Conservation (phyloP, 2,113 vertebrate genomes). For the Burhinus oedicnemus region DNA sequence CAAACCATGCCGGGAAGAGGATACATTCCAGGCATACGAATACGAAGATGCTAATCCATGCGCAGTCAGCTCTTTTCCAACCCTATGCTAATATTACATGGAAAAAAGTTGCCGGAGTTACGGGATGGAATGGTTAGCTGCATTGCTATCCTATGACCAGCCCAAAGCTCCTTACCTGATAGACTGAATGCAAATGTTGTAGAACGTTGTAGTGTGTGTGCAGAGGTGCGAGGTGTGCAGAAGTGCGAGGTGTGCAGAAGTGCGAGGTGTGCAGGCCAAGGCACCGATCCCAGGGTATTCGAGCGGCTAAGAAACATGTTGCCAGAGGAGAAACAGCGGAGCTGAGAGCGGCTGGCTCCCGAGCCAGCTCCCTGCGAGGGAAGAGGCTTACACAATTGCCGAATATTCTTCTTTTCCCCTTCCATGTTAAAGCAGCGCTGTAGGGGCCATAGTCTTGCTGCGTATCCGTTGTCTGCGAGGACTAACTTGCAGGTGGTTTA, state of each 20-base stretch:
- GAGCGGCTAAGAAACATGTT: neutral
- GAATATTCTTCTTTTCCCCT: neutral
- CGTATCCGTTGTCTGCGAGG: accelerated
- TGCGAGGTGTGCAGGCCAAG: neutral
- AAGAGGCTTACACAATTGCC: neutral
- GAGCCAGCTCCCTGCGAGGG: neutral
- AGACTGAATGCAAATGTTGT: neutral
- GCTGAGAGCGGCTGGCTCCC: neutral
- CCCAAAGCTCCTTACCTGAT: neutral
- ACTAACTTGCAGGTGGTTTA: neutral
- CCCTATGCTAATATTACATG: neutral
- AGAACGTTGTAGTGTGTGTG: neutral
- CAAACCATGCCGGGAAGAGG: neutral
- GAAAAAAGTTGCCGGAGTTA: neutral
- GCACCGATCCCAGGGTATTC: neutral
- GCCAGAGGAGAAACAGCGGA: neutral
- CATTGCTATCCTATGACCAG: neutral
- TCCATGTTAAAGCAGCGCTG: neutral
- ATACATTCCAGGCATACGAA: neutral
- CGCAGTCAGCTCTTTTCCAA: neutral
- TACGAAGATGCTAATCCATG: neutral
- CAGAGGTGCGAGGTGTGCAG: neutral
- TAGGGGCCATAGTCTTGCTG: neutral
- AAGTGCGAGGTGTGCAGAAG: neutral
- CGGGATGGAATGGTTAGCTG: neutral